These are phyloP conservation scores for Ophion slaviceki DNA, from an alignment of 2,888 invertebrate genomes.

Conservation along the genomic window DNA sequence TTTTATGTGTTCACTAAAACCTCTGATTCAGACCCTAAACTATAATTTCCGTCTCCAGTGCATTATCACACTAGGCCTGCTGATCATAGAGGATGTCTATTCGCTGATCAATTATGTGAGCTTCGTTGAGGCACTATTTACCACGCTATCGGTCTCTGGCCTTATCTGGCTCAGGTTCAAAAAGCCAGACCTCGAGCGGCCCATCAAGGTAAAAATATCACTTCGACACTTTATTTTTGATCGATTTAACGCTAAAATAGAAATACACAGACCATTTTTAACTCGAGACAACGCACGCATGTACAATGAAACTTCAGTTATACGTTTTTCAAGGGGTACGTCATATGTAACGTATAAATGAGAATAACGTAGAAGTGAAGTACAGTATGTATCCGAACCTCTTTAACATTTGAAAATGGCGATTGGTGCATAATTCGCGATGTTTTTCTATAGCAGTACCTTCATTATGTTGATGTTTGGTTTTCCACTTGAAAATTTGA, in stretches of 20 bases:
- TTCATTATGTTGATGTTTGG: too few species aligned
- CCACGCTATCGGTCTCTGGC: conserved; percentile 92
- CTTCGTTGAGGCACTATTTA: conserved; percentile 95
- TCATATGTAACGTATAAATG: too few species aligned
- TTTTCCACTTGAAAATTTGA: too few species aligned
- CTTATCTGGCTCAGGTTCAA: conserved; percentile 93
- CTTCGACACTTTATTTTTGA: conserved; percentile 2
- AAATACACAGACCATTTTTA: neutral
- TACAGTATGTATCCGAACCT: too few species aligned
- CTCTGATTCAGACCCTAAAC: conserved; percentile 72
- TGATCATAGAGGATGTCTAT: conserved; percentile 93
- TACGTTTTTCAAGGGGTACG: too few species aligned
- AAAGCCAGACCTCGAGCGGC: conserved; percentile 90
- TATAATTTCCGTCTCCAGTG: conserved; percentile 87
- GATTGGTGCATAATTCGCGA: too few species aligned
- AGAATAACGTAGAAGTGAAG: too few species aligned
- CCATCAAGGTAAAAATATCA: conserved; percentile 88
- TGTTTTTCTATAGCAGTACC: too few species aligned
- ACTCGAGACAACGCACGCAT: too few species aligned
- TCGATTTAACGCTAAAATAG: neutral
- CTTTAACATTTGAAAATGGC: too few species aligned
- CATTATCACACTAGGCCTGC: conserved; percentile 91
- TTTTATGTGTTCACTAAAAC: conserved; percentile 51
- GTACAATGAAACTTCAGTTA: too few species aligned
- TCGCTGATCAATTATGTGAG: conserved; percentile 95